Percentiles rank a stretch among this genome's conserved stretches.
Conservation (phyloP, 1,140 invertebrate genomes). For the Hormaphis cornu region DNA sequence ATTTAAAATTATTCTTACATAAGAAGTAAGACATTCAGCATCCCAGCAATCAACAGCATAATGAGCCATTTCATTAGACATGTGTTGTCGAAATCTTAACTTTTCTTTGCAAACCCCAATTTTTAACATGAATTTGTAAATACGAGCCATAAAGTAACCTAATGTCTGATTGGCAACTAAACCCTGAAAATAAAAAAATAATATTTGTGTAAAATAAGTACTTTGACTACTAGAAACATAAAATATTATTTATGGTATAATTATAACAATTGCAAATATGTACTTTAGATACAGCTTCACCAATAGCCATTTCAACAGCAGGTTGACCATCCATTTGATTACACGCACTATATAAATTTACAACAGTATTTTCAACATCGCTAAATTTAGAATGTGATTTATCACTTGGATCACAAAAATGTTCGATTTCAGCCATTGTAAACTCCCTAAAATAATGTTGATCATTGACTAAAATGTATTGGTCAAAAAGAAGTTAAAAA, state of each 20-base stretch:
- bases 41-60: slow-evolving; percentile 99
- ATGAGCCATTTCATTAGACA: slow-evolving; percentile 99
- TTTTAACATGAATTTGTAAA: slow-evolving; percentile 78
- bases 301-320: slow-evolving; percentile 59
- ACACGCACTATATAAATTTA: slow-evolving; percentile 86
- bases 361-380: slow-evolving; percentile 57
- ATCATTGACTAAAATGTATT: neutral
- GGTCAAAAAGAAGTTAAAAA: neutral
- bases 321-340: slow-evolving; percentile 91
- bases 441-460: slow-evolving; percentile 63
- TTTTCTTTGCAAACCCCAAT: slow-evolving; percentile 79
- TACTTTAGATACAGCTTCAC: slow-evolving; percentile 61
- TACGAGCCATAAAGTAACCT: slow-evolving; percentile 95
- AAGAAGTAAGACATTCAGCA: slow-evolving; percentile 89
- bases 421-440: slow-evolving; percentile 99
- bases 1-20: slow-evolving; percentile 48
- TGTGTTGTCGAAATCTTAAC: slow-evolving; percentile 93
- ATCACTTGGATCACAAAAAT: slow-evolving; percentile 89
- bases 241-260: too few relatives aligned
- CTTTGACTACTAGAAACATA: neutral
- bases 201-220: neutral
- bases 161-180: slow-evolving; percentile 94
- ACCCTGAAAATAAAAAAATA: slow-evolving; percentile 46
- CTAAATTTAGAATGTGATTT: slow-evolving; percentile 90
- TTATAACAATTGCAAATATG: neutral